Evolutionary conservation across 92 coral and sea anemone genomes (phyloP).

Genomic region (Zoanthus sansibaricus): DNA sequence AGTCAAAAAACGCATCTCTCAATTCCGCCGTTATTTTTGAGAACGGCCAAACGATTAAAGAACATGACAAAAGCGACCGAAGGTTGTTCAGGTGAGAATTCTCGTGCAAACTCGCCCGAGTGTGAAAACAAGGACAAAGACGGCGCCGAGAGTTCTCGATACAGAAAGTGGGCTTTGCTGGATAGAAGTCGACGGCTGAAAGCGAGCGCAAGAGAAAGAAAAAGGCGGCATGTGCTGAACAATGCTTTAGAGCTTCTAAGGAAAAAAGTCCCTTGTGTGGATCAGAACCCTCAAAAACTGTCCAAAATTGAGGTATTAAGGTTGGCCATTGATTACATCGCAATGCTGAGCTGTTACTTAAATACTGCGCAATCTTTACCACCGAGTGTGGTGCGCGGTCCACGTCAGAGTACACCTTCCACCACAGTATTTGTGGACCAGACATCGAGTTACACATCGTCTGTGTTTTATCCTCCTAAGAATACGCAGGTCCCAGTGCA

Average conservation of each 20-base stretch:
- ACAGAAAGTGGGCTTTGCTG: slow-evolving; percentile 94
- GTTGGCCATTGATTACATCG: slow-evolving; percentile 92
- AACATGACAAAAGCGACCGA: slow-evolving; percentile 74
- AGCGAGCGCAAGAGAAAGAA: slow-evolving; percentile 96
- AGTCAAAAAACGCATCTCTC: slow-evolving; percentile 72
- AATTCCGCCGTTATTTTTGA: slow-evolving; percentile 36
- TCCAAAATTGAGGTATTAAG: slow-evolving; percentile 96
- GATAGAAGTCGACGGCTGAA: slow-evolving; percentile 92
- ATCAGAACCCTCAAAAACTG: slow-evolving; percentile 96
- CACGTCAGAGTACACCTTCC: slow-evolving; percentile 44
- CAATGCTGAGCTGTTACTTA: slow-evolving; percentile 93
- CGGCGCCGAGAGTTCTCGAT: slow-evolving; percentile 75
- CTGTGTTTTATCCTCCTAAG: slow-evolving; percentile 38
- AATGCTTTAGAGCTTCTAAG: slow-evolving; percentile 90
- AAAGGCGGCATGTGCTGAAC: slow-evolving; percentile 93
- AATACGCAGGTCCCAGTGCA: slow-evolving; percentile 13
- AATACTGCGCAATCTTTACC: slow-evolving; percentile 77
- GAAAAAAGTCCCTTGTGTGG: slow-evolving; percentile 96
- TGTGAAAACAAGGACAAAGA: slow-evolving; percentile 70
- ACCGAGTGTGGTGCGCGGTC: slow-evolving; percentile 40
- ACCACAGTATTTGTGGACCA: slow-evolving; percentile 45
- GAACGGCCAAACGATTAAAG: slow-evolving; percentile 11
- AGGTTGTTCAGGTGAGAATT: slow-evolving; percentile 56
- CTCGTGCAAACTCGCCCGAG: slow-evolving; percentile 56
- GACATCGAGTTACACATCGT: slow-evolving; percentile 30